Evolutionary conservation across 2,797 vertebrate species (phyloP).

Genomic region (Adrianichthys oophorus): DNA sequence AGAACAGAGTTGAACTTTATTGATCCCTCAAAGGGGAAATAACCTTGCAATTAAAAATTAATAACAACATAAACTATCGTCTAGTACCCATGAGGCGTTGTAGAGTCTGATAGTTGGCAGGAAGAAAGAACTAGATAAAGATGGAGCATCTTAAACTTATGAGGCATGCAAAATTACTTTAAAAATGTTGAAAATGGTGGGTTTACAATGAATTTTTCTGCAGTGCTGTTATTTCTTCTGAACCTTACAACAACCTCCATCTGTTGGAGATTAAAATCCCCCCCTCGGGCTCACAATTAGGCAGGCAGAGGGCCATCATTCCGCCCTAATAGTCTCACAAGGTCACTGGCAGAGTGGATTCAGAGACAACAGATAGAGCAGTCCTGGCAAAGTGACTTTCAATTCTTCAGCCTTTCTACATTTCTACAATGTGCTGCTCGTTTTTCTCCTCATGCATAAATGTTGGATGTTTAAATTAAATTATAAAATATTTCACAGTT

Average conservation of each 20-base stretch:
- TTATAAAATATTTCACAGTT: too few relatives aligned
- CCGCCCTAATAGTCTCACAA: constrained; percentile 73
- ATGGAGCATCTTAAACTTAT: too few relatives aligned
- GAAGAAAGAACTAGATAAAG: too few relatives aligned
- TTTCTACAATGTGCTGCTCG: not conserved
- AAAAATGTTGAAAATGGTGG: too few relatives aligned
- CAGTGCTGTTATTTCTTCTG: constrained; percentile 24
- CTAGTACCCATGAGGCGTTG: too few relatives aligned
- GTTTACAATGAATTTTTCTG: not conserved
- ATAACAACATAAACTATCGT: too few relatives aligned
- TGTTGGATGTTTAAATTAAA: too few relatives aligned
- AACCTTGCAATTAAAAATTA: too few relatives aligned
- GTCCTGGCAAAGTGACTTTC: constrained; percentile 22
- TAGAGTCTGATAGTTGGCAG: too few relatives aligned
- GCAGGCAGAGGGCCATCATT: constrained; percentile 70
- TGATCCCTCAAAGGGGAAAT: too few relatives aligned
- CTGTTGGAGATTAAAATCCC: constrained; percentile 59
- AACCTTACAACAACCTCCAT: constrained; percentile 40
- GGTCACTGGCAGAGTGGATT: constrained; percentile 57
- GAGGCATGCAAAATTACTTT: too few relatives aligned
- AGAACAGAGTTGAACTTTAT: too few relatives aligned
- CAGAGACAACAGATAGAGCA: constrained; percentile 17
- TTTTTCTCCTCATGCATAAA: not conserved
- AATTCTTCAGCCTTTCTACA: constrained; percentile 4
- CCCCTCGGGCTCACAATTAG: constrained; percentile 73